These are phyloP conservation scores for Limnephilus auricula DNA, from an alignment of 2,888 invertebrate genomes.

Conservation along the genomic window DNA sequence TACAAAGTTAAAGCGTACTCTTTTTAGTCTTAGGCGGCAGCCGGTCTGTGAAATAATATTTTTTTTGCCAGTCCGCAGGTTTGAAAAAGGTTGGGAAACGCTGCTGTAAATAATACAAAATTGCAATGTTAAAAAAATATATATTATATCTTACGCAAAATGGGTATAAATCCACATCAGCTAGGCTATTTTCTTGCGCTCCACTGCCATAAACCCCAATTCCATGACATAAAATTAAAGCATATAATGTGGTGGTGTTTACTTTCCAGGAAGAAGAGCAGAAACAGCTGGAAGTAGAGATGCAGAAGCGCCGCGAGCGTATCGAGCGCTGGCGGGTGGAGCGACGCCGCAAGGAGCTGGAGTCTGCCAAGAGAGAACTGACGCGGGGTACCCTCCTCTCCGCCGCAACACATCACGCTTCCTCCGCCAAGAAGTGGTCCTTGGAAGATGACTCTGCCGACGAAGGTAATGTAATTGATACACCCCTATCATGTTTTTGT, in stretches of 20 bases:
- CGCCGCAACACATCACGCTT: constrained; percentile 77
- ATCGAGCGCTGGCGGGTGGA: constrained; percentile 98
- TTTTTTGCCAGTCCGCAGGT: too few relatives aligned
- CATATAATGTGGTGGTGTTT: background rate
- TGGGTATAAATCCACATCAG: too few relatives aligned
- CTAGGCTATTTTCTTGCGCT: too few relatives aligned
- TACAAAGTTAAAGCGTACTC: too few relatives aligned
- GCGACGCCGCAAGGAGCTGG: constrained; percentile 91
- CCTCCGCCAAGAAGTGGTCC: constrained; percentile 91
- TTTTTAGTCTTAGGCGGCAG: too few relatives aligned
- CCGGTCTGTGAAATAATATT: too few relatives aligned
- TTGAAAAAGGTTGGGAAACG: too few relatives aligned
- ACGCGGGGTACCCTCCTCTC: constrained; percentile 80
- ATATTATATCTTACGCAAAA: too few relatives aligned
- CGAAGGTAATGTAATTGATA: constrained; percentile 78
- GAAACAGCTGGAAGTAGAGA: constrained; percentile 92
- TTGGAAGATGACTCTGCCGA: constrained; percentile 97
- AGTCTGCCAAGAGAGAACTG: constrained; percentile 87
- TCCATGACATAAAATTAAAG: too few relatives aligned
- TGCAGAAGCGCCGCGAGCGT: constrained; percentile 96
- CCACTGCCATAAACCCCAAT: too few relatives aligned
- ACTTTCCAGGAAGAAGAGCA: constrained; percentile 89
- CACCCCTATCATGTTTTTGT: constrained; percentile 59
- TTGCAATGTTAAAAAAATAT: too few relatives aligned
- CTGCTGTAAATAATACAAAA: too few relatives aligned